Evolutionary conservation across 2,797 vertebrate genomes (phyloP).

Genomic region (Simalia tracyae): DNA sequence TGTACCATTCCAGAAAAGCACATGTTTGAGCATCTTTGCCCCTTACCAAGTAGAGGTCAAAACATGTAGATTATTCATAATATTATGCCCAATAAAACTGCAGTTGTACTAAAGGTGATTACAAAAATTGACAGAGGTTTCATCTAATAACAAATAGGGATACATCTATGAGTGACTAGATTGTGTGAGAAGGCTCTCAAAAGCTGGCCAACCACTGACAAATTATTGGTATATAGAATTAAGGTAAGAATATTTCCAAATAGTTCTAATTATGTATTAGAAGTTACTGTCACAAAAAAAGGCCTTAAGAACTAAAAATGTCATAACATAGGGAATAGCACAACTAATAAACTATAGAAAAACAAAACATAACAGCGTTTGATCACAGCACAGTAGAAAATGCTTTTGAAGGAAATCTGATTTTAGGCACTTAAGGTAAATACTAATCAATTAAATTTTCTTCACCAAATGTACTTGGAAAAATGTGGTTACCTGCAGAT

Average conservation of each 20-base stretch:
- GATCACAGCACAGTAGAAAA: neutral
- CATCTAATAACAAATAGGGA: neutral
- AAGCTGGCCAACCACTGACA: neutral
- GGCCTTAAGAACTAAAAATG: neutral
- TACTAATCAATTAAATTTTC: neutral
- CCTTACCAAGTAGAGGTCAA: neutral
- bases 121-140: neutral
- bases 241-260: neutral
- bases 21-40: neutral
- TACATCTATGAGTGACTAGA: neutral
- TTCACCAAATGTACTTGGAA: neutral
- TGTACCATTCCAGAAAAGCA: neutral
- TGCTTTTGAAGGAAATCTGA: neutral
- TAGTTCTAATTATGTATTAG: neutral
- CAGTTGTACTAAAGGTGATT: neutral
- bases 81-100: neutral
- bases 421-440: neutral
- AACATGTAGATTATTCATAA: neutral
- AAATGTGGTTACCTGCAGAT: constrained; percentile 84
- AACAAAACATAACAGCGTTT: neutral
- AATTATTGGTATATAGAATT: neutral
- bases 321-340: neutral
- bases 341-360: neutral
- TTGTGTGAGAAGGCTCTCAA: neutral
- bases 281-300: neutral